Evolutionary conservation across 2,797 vertebrate species (phyloP), one percentile per base, ranked within the genome.

Genomic region (Takifugu rubripes): DNA sequence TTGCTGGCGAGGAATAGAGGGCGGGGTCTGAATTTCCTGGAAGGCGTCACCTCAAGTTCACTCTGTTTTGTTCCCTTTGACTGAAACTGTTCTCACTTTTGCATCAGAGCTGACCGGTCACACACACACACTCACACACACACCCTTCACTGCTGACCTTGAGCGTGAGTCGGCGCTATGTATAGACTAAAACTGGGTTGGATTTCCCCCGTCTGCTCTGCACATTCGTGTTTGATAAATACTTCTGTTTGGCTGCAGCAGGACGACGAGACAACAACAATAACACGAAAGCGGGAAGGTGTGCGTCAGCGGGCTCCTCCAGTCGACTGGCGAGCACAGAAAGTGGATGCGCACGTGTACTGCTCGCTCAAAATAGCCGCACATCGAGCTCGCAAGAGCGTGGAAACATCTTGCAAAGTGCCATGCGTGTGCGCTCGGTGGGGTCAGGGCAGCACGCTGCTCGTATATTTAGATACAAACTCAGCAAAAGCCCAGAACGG

Each of bases 281-380:
- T 72, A 70, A 56, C 49, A 43, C 59, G 74, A 76, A 68, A 66
- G 68, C 76, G 82, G 81, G 86, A 79, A 69, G 72, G 76, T 73
- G 84, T 26, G 27, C 72, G 54, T 80, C 67, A 84, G 85, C 84
- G 84, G 60, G 70, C 51, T 55, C 49, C 40, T 58, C 75, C 47
- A 59, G 47, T 56, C 25, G 42, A 31, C 49, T 69, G 56, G 57
- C 54, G 61, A 40, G 14, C 12, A 40, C 4, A 27, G 67, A 73
- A 66, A 68, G 58, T 68, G 57, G 71, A 59, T 54, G 21, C 27
- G 48, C 16, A 15, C 17, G 15, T 21, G 54, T n/a, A 46, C 59
- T 25, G 26, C 56, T 61, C 7, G 16, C 57, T 64, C 16, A 45
- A 26, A 54, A 52, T 54, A 56, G 55, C 53, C 73, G 69, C 52